Evolutionary conservation across 2,888 invertebrate species (phyloP).

Genomic region (Hydrotaea cyrtoneurina): DNA sequence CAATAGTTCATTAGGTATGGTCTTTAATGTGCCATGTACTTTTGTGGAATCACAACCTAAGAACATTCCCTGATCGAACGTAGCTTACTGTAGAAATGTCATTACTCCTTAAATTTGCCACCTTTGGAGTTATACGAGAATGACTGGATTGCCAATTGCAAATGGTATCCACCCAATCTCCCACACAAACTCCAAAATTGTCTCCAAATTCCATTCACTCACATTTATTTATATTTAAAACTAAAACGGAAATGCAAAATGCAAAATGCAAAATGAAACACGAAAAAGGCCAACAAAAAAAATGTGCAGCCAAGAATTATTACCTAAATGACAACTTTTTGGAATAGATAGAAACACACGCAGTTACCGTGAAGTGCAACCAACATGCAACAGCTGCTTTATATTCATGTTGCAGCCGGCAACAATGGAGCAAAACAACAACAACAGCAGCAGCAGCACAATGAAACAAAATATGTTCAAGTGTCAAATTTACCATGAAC

Average conservation of each 20-base stretch:
- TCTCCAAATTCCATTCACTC: background rate
- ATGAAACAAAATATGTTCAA: constrained; percentile 33
- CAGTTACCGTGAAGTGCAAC: background rate
- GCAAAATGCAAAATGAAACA: background rate
- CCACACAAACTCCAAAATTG: too few species aligned
- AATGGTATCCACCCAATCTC: too few species aligned
- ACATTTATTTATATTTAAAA: background rate
- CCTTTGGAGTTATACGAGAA: too few species aligned
- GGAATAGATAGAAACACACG: background rate
- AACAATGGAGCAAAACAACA: background rate
- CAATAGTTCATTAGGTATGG: too few species aligned
- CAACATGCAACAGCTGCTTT: constrained; percentile 22
- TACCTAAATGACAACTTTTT: constrained; percentile 24
- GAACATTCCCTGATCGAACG: too few species aligned
- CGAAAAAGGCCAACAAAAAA: background rate
- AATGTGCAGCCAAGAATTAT: background rate
- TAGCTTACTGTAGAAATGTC: too few species aligned
- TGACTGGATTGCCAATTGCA: too few species aligned
- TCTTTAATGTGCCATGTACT: too few species aligned
- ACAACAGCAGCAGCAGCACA: background rate
- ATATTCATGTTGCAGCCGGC: constrained; percentile 9
- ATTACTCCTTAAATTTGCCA: too few species aligned
- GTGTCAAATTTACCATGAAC: constrained; percentile 35
- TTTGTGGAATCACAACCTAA: too few species aligned
- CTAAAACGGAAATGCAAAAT: background rate